Base-by-base conservation (phyloP, 1,140 invertebrate genomes). In the Musca domestica region DNA sequence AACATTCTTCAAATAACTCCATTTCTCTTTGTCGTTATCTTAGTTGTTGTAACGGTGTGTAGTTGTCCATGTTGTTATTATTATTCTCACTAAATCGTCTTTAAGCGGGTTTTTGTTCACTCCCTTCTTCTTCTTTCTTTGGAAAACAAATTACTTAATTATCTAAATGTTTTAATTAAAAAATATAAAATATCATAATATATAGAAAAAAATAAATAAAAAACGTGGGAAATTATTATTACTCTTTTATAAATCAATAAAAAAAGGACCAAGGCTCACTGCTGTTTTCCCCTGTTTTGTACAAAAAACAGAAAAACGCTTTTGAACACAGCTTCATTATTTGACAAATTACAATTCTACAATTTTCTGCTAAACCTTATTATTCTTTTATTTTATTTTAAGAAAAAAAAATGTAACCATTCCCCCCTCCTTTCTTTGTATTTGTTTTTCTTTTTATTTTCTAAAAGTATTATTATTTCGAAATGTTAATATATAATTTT, bases 191-290 rank as follows among this genome's bases (percentile, higher is more conserved):
- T 34, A 61, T 61, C 27, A 61, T 61, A 30, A 41, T 61, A 25
- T 25, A 61, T 61, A 61, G 56, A 34, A 19, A 61, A 61, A 61
- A 61, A 17, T 34, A 23, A 34, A 34, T 27, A 61, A 61, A 61
- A 41, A 17, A 3, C 27, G 56, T 61, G 17, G 56, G 56, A 61
- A 61, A 61, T 61, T 61, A 61, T 34, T 34, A 61, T 61, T 61
- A 27, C 34, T 41, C 2, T 34, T 51, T 51, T 20, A 19, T 2
- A 20, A 61, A 5, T 12, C 19, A 27, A 5, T 7, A 9, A 2
- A 41, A 41, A 12, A 41, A 5, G 12, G 10, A 41, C 6, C 4
- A 41, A 41, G 2, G 34, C 10, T 41, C n/a, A n/a, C n/a, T n/a
- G n/a, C n/a, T n/a, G n/a, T n/a, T 41, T 41, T 41, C 10, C 34